Evolutionary conservation across 2,797 vertebrate species (phyloP).

Genomic region (Chloroceryle amazona): DNA sequence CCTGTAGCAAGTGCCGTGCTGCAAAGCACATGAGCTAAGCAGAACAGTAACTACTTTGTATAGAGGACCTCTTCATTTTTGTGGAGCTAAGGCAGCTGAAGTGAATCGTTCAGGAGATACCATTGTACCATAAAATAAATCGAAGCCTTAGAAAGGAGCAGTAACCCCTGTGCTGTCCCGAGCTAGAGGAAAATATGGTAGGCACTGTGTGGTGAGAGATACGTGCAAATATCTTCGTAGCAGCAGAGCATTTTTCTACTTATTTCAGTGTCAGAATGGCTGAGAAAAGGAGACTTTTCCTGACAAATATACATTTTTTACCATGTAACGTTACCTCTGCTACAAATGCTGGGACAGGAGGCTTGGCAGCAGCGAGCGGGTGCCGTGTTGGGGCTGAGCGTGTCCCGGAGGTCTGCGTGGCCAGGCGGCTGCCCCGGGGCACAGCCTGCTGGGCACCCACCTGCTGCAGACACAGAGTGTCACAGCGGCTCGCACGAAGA

Average conservation of each 20-base stretch:
- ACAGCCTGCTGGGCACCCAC: accelerated
- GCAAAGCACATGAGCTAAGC: neutral
- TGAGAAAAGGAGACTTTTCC: neutral
- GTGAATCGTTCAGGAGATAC: neutral
- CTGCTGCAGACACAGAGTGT: neutral
- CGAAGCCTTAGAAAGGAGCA: neutral
- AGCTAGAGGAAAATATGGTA: neutral
- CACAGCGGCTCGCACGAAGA: neutral
- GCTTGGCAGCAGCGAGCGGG: neutral
- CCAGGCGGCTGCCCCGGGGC: too few species aligned
- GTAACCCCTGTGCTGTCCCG: neutral
- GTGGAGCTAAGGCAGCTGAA: neutral
- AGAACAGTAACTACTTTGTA: neutral
- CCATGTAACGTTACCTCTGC: neutral
- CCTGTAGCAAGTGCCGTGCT: neutral
- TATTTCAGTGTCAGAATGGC: neutral
- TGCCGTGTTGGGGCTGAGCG: neutral
- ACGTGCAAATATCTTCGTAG: accelerated
- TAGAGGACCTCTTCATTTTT: neutral
- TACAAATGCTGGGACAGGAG: accelerated
- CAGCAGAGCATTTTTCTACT: neutral
- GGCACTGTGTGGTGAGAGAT: neutral
- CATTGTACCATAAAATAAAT: neutral
- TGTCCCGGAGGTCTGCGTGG: accelerated
- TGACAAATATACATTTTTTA: neutral